phyloP scores from a whole-genome alignment of 1,140 invertebrate species.

The Bombus difficillimus region DNA sequence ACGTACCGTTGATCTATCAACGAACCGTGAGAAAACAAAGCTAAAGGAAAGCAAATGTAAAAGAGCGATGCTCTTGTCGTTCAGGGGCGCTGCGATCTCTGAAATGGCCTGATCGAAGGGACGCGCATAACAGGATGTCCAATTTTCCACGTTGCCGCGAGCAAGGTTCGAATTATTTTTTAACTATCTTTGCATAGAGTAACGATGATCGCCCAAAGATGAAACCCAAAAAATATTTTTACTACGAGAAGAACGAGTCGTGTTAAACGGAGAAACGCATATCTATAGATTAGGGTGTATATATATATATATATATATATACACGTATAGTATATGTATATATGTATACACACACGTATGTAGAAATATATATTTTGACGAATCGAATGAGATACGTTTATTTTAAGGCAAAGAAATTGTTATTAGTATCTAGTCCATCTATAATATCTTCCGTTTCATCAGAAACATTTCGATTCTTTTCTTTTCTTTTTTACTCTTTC shows the following conservation, averaged over 20 bases:
- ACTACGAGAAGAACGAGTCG: slow-evolving; percentile 58
- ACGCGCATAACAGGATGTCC: slow-evolving; percentile 11
- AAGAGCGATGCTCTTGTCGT: not conserved
- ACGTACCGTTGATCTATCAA: slow-evolving; percentile 20
- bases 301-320: not conserved
- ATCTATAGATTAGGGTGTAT: slow-evolving; percentile 39
- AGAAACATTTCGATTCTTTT: slow-evolving; percentile 6
- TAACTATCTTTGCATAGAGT: slow-evolving; percentile 52
- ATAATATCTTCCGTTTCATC: slow-evolving; percentile 60
- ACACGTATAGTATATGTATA: not conserved
- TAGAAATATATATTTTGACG: slow-evolving; percentile 55
- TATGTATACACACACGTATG: slow-evolving; percentile 28
- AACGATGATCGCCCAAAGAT: slow-evolving; percentile 75
- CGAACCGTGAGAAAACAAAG: slow-evolving; percentile 7
- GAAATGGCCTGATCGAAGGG: slow-evolving; percentile 31
- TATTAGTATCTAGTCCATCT: slow-evolving; percentile 75
- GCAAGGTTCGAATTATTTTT: slow-evolving; percentile 61
- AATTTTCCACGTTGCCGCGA: slow-evolving; percentile 26
- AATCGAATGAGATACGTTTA: slow-evolving; percentile 53
- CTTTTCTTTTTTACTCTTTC: slow-evolving; percentile 2
- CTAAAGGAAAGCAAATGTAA: not conserved
- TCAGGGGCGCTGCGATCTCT: not conserved
- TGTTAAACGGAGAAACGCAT: slow-evolving; percentile 37
- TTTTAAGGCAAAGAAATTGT: slow-evolving; percentile 62
- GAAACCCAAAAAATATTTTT: slow-evolving; percentile 79